A percentile compares a stretch with the other conserved stretches of the same genome.
phyloP scores from a whole-genome alignment of 2,888 invertebrate species.

The Dione vanillae region DNA sequence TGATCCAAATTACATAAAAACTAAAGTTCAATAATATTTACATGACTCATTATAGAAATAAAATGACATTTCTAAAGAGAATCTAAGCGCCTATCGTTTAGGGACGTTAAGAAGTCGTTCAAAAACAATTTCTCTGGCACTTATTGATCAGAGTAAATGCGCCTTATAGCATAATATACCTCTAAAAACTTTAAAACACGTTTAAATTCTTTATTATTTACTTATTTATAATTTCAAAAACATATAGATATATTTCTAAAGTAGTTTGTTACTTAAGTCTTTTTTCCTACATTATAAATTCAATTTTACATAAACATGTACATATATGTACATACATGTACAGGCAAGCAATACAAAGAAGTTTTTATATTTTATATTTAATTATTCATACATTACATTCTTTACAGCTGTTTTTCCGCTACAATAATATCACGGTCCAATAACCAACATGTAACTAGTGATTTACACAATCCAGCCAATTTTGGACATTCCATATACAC shows the following conservation, averaged over 20 bases:
- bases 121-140: conserved; percentile 40
- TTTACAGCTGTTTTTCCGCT: not conserved
- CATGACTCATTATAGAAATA: no score
- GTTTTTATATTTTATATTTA: not conserved
- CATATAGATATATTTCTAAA: no score
- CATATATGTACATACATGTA: not conserved
- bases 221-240: no score
- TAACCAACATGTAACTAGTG: not conserved
- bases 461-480: not conserved
- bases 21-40: not conserved
- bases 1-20: not conserved
- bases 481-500: not conserved
- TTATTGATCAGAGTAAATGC: conserved; percentile 33
- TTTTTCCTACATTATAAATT: not conserved
- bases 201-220: no score
- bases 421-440: not conserved
- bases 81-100: conserved; percentile 34
- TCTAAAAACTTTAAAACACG: conserved; percentile 25
- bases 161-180: conserved; percentile 30
- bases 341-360: not conserved
- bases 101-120: conserved; percentile 38
- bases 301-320: not conserved
- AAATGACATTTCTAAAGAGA: conserved; percentile 17
- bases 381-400: not conserved
- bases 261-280: no score